Percentiles rank a stretch among this genome's conserved stretches.
Conservation (phyloP, 2,113 vertebrate genomes). For the Anser cygnoides region DNA sequence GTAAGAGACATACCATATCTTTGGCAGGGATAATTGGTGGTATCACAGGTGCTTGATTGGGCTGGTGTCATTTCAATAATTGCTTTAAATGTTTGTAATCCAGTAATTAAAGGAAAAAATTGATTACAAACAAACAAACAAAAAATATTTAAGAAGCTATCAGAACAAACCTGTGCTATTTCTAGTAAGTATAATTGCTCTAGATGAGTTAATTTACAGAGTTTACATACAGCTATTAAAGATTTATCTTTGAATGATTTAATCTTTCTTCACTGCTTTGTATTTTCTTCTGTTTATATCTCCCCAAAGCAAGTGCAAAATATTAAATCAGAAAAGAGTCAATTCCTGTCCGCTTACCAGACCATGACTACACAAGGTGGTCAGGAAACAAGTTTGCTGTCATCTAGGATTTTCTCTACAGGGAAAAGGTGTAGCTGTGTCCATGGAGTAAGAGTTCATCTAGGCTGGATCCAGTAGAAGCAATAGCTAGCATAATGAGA, state of each 20-base stretch:
- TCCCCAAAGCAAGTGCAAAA: background rate
- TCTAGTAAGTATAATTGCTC: background rate
- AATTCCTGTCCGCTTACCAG: background rate
- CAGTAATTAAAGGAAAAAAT: background rate
- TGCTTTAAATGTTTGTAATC: background rate
- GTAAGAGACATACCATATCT: background rate
- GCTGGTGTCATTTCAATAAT: background rate
- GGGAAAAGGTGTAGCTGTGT: background rate
- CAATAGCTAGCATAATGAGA: background rate
- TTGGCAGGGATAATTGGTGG: background rate
- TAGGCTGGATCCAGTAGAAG: background rate
- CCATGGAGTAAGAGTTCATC: background rate
- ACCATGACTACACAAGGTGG: background rate
- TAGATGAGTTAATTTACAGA: background rate
- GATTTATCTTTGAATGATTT: background rate
- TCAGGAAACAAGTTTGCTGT: background rate
- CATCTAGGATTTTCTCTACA: background rate
- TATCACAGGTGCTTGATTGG: background rate
- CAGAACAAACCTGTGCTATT: background rate
- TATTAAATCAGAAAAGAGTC: background rate
- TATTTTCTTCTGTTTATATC: background rate
- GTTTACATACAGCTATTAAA: background rate
- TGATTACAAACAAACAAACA: background rate
- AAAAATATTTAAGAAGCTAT: background rate
- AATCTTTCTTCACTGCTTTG: background rate